Evolutionary conservation across 2,888 invertebrate species (phyloP).

Genomic region (Epistrophe eligans): DNA sequence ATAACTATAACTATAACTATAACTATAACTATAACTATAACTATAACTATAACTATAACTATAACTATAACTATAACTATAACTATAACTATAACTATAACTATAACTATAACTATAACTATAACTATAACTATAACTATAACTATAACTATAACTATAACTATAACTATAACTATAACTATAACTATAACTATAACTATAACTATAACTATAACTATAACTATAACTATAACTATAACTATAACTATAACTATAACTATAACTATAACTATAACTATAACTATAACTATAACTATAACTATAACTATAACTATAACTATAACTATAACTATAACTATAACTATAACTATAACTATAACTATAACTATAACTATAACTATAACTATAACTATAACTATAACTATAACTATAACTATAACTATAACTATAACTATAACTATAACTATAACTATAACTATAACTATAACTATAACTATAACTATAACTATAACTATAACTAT

Average conservation of each 20-base stretch:
- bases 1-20: not conserved
- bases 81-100: not conserved
- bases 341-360: not conserved
- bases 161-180: not conserved
- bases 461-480: not conserved
- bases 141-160: not conserved
- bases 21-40: not conserved
- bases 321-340: not conserved
- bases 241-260: not conserved
- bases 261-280: not conserved
- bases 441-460: not conserved
- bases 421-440: not conserved
- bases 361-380: not conserved
- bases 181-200: not conserved
- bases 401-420: not conserved
- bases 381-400: not conserved
- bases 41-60: not conserved
- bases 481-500: not conserved
- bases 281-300: not conserved
- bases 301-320: not conserved
- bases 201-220: not conserved
- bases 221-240: not conserved
- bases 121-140: not conserved
- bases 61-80: not conserved
- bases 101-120: not conserved